Base-by-base conservation (phyloP, 2,888 invertebrate species). In the Mylabris sibirica region DNA sequence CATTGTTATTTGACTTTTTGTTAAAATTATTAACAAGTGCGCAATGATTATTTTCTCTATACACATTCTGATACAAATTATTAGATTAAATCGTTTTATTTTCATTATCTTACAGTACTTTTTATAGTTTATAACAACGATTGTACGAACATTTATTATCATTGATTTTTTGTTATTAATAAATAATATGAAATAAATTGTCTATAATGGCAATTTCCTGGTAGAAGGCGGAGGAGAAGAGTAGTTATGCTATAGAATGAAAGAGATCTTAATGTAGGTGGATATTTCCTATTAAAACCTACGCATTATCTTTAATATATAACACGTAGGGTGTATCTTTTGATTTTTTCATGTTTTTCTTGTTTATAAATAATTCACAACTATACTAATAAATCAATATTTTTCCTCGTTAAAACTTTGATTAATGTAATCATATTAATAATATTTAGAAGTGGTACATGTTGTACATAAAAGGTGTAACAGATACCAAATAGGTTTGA, bases 271-370 rank as follows among this genome's bases (percentile, higher is more conserved):
- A 17, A 44, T n/a, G 44, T 44, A 44, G 44, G 44, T 44, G 44
- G 44, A 44, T 30, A 30, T 44, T 44, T 44, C 44, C 44, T 17
- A 44, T 44, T 44, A 44, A 44, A 44, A 44, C 44, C 44, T 44
- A 44, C 44, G 44, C 44, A n/a, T 44, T 44, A 44, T 44, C 6
- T 17, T 3, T 30, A 30, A 30, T 30, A 8, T n/a, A 44, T 44
- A 44, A 44, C n/a, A 44, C n/a, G n/a, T 44, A 44, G 44, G 17
- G 44, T 44, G 17, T 44, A 44, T 17, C 6, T 44, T 17, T 44
- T 44, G 44, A 6, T 17, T 17, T 17, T 17, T 11, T 38, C 14
- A 12, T 44, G 38, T 38, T 38, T 38, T 11, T 38, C 14, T 38
- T 11, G 14, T 38, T 38, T 38, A 44, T 44, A 44, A 44, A 44